Conservation (phyloP, 2,888 invertebrate species). For the Andricus curvator region DNA sequence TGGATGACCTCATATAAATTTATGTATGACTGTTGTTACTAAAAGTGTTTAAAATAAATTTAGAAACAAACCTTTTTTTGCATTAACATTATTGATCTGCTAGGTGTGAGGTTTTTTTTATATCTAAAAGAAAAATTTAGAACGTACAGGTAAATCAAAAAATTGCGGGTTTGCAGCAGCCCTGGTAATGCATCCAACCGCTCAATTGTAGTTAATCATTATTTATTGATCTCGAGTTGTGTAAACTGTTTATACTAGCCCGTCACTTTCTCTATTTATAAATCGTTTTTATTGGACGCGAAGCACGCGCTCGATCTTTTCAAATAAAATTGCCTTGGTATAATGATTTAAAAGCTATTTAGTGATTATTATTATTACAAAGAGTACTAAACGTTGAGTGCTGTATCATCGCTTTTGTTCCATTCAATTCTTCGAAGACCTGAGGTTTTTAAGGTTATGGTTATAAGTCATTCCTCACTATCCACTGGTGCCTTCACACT, state of each 20-base stretch:
- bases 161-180: too few species aligned
- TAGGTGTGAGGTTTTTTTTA: too few species aligned
- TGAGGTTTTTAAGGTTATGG: neutral
- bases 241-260: neutral
- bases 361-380: conserved; percentile 3
- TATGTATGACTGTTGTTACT: too few species aligned
- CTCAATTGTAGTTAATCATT: too few species aligned
- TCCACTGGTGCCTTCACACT: conserved; percentile 5
- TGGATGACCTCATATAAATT: too few species aligned
- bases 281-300: neutral
- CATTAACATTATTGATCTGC: too few species aligned
- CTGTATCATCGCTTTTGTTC: conserved; percentile 23
- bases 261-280: neutral
- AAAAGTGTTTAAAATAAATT: too few species aligned
- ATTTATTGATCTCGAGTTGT: too few species aligned
- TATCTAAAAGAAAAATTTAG: too few species aligned
- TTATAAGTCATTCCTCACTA: conserved; percentile 29
- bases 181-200: too few species aligned
- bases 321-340: neutral
- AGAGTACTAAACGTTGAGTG: conserved; percentile 5
- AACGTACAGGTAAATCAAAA: too few species aligned
- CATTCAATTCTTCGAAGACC: conserved; percentile 12
- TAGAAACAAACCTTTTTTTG: too few species aligned
- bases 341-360: conserved; percentile 11
- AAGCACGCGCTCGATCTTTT: neutral